Percentiles rank a stretch among this genome's conserved stretches.
These are phyloP conservation scores for Dryobota labecula DNA, from an alignment of 2,888 invertebrate genomes.

Conservation along the genomic window DNA sequence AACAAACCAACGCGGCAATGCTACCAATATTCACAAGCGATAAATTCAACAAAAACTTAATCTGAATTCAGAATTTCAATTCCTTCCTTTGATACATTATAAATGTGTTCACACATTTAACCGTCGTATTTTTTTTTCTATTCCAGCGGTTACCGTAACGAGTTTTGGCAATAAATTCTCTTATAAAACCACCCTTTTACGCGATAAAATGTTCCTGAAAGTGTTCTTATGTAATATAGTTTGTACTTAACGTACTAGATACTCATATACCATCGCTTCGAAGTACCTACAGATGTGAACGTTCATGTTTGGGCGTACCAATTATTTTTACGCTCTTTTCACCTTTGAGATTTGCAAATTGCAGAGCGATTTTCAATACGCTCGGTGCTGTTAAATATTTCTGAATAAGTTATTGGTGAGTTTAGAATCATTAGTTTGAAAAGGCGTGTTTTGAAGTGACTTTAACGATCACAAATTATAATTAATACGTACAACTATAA, in stretches of 20 bases:
- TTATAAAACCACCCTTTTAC: slow-evolving; percentile 50
- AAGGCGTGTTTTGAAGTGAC: not conserved
- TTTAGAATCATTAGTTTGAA: not conserved
- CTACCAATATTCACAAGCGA: slow-evolving; percentile 4
- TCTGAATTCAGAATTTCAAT: slow-evolving; percentile 31
- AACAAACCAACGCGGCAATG: not conserved
- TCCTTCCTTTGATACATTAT: slow-evolving; percentile 23
- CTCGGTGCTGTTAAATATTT: slow-evolving; percentile 23
- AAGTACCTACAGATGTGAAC: not conserved
- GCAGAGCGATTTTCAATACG: slow-evolving; percentile 19
- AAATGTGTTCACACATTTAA: slow-evolving; percentile 33
- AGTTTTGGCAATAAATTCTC: slow-evolving; percentile 54
- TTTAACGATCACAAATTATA: not conserved
- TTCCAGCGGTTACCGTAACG: slow-evolving; percentile 49
- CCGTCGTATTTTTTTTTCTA: slow-evolving; percentile 48
- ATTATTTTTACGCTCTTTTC: slow-evolving; percentile 55
- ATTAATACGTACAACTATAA: not conserved
- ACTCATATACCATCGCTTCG: slow-evolving; percentile 1
- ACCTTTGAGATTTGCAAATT: slow-evolving; percentile 23
- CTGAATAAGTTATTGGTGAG: not conserved
- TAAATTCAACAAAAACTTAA: slow-evolving; percentile 24
- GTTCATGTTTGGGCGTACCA: slow-evolving; percentile 38
- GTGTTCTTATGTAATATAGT: slow-evolving; percentile 53
- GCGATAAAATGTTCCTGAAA: slow-evolving; percentile 58
- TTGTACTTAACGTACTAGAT: slow-evolving; percentile 23